Evolutionary conservation across 2,113 vertebrate genomes (phyloP), one percentile per base, ranked within the genome.

Genomic region (Neogale vison): DNA sequence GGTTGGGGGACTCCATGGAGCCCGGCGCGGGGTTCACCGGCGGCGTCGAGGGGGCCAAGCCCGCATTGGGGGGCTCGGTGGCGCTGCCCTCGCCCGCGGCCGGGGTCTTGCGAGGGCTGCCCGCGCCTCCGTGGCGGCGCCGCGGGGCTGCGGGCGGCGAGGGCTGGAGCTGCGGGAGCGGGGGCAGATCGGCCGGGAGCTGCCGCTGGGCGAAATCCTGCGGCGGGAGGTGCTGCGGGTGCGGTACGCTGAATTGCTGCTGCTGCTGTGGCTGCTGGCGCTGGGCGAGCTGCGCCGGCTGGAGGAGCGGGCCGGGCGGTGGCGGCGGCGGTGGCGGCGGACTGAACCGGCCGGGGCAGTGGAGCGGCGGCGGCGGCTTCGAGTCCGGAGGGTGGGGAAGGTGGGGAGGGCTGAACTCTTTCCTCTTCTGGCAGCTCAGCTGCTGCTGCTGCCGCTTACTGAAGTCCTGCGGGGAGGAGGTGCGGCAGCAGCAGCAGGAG

Each of bases 1-100:
- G 97, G 98, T 99, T 98, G 97, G 99, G 98, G 96, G 99, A 98
- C 98, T 99, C 99, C 99, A 99, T 99, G 76, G 97, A 94, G 98
- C 97, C 98, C 97, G 97, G 98, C 96, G 97, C 87, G 45, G 98
- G 98, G 52, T 98, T 99, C 83, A 99, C 98, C 97, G 99, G 96
- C 97, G 98, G 98, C 98, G 98, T 98, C 94, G 98, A 98, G 98
- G 99, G 92, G 97, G 98, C 99, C 96, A 98, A 98, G 95, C 97
- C 96, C 96, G 96, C 98, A 98, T 98, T 82, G 98, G 99, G 98
- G 97, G 98, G 89, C 98, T 98, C 98, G 93, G 98, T 95, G 90
- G 95, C 94, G 96, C 95, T 97, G 90, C 95, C 96, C 96, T 98
- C 98, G 90, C 98, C 98, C 74, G 97, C 96, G 92, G 87, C 96